A percentile compares a stretch with the other conserved stretches of the same genome.
These are phyloP conservation scores for Cheilosia pagana DNA, from an alignment of 2,888 invertebrate genomes.

Conservation along the genomic window DNA sequence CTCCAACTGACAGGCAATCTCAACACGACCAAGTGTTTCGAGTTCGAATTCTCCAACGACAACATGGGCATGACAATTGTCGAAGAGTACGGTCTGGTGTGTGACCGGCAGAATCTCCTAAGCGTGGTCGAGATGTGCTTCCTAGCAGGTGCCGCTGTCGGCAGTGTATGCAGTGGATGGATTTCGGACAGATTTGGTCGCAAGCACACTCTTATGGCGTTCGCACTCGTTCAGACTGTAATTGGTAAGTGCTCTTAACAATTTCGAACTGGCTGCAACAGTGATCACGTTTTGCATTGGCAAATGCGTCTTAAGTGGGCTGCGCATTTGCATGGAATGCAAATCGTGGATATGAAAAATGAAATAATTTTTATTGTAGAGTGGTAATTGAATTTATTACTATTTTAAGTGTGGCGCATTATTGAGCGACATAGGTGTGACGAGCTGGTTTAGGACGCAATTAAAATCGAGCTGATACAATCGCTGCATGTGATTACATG, in stretches of 20 bases:
- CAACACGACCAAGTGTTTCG: slow-evolving; percentile 79
- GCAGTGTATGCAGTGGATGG: slow-evolving; percentile 87
- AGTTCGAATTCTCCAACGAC: slow-evolving; percentile 82
- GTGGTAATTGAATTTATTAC: slow-evolving; percentile 9
- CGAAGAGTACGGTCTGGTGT: slow-evolving; percentile 86
- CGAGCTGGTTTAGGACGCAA: slow-evolving; percentile 4
- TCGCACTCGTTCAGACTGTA: slow-evolving; percentile 85
- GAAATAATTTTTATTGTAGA: slow-evolving; percentile 21
- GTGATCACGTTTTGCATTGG: slow-evolving; percentile 23
- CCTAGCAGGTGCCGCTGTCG: slow-evolving; percentile 86
- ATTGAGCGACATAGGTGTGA: slow-evolving; percentile 37
- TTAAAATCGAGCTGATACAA: slow-evolving; percentile 50
- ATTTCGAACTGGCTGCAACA: slow-evolving; percentile 22
- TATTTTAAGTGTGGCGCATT: background rate
- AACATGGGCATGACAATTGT: slow-evolving; percentile 84
- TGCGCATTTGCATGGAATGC: slow-evolving; percentile 43
- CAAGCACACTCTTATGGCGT: slow-evolving; percentile 86
- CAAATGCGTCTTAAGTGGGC: slow-evolving; percentile 10
- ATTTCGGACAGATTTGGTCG: slow-evolving; percentile 88
- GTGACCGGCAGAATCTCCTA: slow-evolving; percentile 84
- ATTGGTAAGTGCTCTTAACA: slow-evolving; percentile 83
- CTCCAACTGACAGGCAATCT: slow-evolving; percentile 38
- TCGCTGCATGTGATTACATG: slow-evolving; percentile 44
- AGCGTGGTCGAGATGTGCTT: slow-evolving; percentile 87
- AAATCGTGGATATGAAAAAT: slow-evolving; percentile 44